These are phyloP conservation scores for Ephestia elutella DNA, from an alignment of 1,140 invertebrate genomes.

Conservation along the genomic window DNA sequence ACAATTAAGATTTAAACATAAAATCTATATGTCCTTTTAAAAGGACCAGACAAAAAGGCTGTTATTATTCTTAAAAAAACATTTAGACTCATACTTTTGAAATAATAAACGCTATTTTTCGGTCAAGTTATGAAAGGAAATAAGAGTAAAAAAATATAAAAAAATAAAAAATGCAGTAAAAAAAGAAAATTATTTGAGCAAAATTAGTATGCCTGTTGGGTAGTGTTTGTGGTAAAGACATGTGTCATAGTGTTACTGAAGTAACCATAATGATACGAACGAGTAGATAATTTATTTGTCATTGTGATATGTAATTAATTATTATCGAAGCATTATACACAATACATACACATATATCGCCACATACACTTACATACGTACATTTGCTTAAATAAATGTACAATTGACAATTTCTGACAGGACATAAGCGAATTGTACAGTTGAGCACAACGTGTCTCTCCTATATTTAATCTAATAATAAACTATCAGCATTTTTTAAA, in stretches of 20 bases:
- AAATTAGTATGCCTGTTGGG: constrained; percentile 9
- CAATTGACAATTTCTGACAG: constrained; percentile 41
- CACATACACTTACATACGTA: constrained; percentile 1
- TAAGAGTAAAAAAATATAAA: constrained; percentile 16
- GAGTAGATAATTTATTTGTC: constrained; percentile 51
- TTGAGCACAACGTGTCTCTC: constrained; percentile 34
- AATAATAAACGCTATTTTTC: constrained; percentile 16
- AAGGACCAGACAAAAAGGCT: no score
- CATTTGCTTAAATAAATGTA: constrained; percentile 20
- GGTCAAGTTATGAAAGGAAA: constrained; percentile 11
- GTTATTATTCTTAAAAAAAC: no score
- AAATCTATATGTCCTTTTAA: no score
- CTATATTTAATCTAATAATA: constrained; percentile 30
- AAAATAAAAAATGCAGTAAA: constrained; percentile 15
- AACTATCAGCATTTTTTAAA: constrained; percentile 30
- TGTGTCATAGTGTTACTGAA: constrained; percentile 10
- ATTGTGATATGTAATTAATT: constrained; percentile 57
- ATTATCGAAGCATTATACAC: constrained; percentile 26
- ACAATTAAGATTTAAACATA: no score
- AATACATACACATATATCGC: neutral
- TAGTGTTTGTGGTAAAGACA: constrained; percentile 15
- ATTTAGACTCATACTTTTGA: neutral
- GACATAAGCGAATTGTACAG: constrained; percentile 43
- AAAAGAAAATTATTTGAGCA: constrained; percentile 18
- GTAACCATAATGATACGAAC: neutral